phyloP scores from a whole-genome alignment of 2,113 vertebrate genomes.

The Campylomormyrus tamandua region DNA sequence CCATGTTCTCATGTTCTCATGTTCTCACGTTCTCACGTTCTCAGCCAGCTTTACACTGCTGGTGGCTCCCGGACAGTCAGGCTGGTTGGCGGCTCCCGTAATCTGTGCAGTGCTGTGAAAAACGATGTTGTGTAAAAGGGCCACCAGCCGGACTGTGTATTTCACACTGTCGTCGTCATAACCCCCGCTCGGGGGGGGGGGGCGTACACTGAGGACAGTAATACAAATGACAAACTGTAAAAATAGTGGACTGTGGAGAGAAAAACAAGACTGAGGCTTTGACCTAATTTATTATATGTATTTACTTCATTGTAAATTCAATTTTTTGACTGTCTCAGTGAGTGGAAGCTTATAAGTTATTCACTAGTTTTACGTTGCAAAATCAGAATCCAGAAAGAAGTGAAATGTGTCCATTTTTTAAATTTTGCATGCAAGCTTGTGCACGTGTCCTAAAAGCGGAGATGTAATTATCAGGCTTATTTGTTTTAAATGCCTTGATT shows the following conservation, averaged over 20 bases:
- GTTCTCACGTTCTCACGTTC: no score
- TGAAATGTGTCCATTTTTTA: neutral
- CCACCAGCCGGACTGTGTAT: neutral
- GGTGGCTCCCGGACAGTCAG: neutral
- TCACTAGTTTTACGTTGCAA: neutral
- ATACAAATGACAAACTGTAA: no score
- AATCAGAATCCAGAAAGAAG: neutral
- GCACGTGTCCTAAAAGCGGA: neutral
- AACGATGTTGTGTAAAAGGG: neutral
- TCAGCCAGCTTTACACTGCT: neutral
- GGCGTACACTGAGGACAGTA: no score
- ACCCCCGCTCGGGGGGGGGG: neutral
- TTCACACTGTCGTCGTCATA: neutral
- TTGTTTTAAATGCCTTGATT: neutral
- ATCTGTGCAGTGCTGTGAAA: neutral
- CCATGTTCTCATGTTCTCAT: neutral
- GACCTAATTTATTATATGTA: neutral
- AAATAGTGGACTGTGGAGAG: neutral
- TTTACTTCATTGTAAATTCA: neutral
- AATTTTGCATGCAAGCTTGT: neutral
- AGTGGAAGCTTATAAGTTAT: neutral
- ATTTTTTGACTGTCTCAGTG: neutral
- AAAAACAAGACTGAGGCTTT: neutral
- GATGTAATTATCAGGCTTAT: neutral
- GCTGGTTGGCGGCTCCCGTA: neutral